A percentile compares a stretch with the other conserved stretches of the same genome.
phyloP scores from a whole-genome alignment of 1,140 invertebrate genomes.

The Cataglyphis hispanica region DNA sequence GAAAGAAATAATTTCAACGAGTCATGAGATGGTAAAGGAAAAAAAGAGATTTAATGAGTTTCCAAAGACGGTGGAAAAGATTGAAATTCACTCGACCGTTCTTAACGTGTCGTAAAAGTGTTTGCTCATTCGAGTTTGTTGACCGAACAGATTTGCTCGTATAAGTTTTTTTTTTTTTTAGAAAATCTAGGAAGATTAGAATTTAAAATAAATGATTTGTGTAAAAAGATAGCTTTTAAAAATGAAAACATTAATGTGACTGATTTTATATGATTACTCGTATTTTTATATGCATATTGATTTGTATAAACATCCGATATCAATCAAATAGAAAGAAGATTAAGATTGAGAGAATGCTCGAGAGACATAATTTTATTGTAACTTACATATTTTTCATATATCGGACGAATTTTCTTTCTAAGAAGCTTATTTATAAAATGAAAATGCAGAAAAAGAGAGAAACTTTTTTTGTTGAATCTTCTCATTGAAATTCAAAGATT shows the following conservation, averaged over 20 bases:
- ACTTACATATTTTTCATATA: neutral
- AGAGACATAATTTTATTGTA: neutral
- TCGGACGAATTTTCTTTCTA: neutral
- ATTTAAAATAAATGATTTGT: neutral
- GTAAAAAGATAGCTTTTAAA: too few relatives aligned
- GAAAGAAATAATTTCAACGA: constrained; percentile 24
- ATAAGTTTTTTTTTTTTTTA: constrained; percentile 2
- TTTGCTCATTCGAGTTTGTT: constrained; percentile 39
- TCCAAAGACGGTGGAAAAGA: constrained; percentile 20
- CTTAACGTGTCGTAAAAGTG: constrained; percentile 4
- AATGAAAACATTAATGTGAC: neutral
- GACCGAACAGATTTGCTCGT: constrained; percentile 12
- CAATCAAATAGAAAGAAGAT: too few relatives aligned
- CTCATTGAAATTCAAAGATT: constrained; percentile 57
- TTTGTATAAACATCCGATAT: neutral
- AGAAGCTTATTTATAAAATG: constrained; percentile 4
- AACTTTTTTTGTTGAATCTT: neutral
- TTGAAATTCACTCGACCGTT: constrained; percentile 36
- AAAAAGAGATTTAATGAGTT: constrained; percentile 13
- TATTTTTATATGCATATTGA: neutral
- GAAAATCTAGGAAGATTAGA: neutral
- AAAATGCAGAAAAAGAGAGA: neutral
- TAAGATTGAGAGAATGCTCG: neutral
- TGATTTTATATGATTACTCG: neutral
- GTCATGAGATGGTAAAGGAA: neutral